phyloP scores from a whole-genome alignment of 2,113 vertebrate species.

The Ciconia maguari region DNA sequence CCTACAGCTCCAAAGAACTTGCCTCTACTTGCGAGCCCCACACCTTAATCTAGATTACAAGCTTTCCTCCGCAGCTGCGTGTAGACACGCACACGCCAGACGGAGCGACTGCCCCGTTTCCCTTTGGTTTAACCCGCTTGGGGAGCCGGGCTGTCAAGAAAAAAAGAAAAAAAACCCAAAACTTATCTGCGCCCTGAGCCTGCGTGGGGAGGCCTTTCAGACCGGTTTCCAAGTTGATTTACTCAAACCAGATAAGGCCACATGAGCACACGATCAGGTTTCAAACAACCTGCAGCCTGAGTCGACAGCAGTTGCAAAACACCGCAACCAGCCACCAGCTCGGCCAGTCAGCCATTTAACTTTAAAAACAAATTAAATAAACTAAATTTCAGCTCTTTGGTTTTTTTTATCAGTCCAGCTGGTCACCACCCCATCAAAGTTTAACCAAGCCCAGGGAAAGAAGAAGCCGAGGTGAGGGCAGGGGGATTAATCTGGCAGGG shows the following conservation, averaged over 20 bases:
- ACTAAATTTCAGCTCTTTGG: neutral
- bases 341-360: neutral
- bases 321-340: rapidly evolving
- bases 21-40: neutral
- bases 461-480: neutral
- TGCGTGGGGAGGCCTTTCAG: neutral
- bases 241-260: neutral
- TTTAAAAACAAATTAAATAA: neutral
- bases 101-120: rapidly evolving
- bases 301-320: neutral
- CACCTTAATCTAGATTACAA: neutral
- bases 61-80: neutral
- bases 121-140: rapidly evolving
- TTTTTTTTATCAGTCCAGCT: too few species aligned
- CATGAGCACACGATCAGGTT: neutral
- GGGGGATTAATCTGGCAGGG: neutral
- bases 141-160: neutral
- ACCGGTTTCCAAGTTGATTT: neutral
- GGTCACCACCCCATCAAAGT: neutral
- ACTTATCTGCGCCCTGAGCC: neutral
- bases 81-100: neutral
- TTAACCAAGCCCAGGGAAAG: neutral
- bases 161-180: too few species aligned
- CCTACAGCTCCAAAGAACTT: neutral
- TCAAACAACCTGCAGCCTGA: neutral